phyloP scores from a whole-genome alignment of 1,140 invertebrate genomes.

The Aphelinus atriplicis region DNA sequence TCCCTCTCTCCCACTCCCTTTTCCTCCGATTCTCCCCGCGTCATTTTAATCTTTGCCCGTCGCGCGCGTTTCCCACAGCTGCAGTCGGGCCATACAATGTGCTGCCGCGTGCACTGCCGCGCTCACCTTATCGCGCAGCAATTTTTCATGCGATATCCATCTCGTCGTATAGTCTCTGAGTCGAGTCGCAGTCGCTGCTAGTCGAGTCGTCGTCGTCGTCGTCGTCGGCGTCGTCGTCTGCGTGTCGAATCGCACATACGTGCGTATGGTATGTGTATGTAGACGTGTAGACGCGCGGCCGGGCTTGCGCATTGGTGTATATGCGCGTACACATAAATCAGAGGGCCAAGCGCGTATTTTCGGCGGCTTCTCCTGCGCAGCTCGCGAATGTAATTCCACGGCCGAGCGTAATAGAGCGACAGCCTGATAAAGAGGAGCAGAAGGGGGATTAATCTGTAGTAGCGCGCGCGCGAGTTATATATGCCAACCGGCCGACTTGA shows the following conservation, averaged over 20 bases:
- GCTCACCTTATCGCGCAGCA: neutral
- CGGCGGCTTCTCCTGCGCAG: neutral
- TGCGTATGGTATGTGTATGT: neutral
- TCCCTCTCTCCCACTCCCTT: neutral
- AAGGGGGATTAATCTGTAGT: slow-evolving; percentile 11
- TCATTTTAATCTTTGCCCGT: slow-evolving; percentile 5
- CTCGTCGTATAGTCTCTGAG: too few species aligned
- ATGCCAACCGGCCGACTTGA: slow-evolving; percentile 2
- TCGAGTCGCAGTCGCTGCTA: too few species aligned
- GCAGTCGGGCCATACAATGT: too few species aligned
- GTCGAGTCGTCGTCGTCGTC: too few species aligned
- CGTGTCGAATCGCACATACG: too few species aligned
- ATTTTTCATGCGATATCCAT: neutral
- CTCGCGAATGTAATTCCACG: slow-evolving; percentile 8
- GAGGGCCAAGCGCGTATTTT: neutral
- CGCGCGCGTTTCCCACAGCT: too few species aligned
- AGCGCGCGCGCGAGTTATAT: neutral
- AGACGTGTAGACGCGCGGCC: slow-evolving; percentile 3
- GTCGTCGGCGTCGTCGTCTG: too few species aligned
- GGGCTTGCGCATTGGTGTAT: neutral
- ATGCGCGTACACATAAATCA: neutral
- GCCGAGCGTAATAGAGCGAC: slow-evolving; percentile 16
- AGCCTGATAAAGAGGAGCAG: slow-evolving; percentile 14
- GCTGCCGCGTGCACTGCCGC: too few species aligned
- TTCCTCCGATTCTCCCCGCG: too few species aligned